Evolutionary conservation across 2,113 vertebrate genomes (phyloP).

Genomic region (Motacilla tschutschensis): DNA sequence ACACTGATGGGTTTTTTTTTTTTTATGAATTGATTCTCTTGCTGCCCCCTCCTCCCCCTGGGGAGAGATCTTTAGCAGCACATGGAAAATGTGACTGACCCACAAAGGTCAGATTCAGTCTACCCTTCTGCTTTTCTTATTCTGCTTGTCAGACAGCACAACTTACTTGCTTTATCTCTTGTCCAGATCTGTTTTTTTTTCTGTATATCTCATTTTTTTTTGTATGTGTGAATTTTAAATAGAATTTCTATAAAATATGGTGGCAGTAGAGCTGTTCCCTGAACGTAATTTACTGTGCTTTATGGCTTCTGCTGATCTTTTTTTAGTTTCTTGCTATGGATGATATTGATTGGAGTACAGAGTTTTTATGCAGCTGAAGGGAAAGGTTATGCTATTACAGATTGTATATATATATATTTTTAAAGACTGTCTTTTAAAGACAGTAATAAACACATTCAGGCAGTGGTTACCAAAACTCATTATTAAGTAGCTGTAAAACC

Average conservation of each 20-base stretch:
- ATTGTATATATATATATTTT: background rate
- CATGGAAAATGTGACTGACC: constrained; percentile 66
- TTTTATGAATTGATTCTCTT: background rate
- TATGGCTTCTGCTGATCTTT: constrained; percentile 14
- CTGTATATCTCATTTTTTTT: background rate
- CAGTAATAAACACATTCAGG: background rate
- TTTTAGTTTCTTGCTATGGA: constrained; percentile 17
- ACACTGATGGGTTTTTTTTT: background rate
- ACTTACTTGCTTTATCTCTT: background rate
- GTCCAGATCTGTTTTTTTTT: background rate
- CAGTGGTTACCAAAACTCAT: constrained; percentile 14
- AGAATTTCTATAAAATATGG: background rate
- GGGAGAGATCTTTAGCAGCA: constrained; percentile 1
- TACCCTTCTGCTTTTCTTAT: background rate
- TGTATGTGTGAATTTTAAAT: background rate
- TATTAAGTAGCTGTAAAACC: constrained; percentile 32
- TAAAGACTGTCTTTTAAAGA: background rate
- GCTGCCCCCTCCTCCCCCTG: background rate
- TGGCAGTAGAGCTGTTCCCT: background rate
- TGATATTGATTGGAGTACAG: constrained; percentile 27
- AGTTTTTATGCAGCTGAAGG: constrained; percentile 27
- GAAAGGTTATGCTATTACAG: background rate
- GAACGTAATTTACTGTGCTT: constrained; percentile 2
- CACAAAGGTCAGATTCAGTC: constrained; percentile 47
- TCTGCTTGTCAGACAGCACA: background rate